Conservation (phyloP, 2,113 vertebrate species). For the Nycticorax nycticorax region DNA sequence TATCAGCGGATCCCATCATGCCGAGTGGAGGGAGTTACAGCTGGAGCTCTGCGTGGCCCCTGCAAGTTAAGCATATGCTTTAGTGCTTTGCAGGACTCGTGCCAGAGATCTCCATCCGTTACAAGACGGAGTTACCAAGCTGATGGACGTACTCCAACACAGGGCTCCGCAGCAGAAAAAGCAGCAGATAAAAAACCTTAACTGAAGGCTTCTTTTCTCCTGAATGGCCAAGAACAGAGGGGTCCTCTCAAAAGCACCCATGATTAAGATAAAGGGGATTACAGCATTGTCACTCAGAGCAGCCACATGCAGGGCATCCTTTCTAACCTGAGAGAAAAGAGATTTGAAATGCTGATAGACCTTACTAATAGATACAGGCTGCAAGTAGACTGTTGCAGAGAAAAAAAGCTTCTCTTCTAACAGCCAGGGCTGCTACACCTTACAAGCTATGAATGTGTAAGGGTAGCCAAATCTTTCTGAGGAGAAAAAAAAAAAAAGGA, state of each 20-base stretch:
- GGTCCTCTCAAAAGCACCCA: constrained; percentile 18
- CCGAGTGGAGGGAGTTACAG: neutral
- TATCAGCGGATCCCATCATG: constrained; percentile 58
- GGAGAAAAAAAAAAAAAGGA: neutral
- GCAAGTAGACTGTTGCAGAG: neutral
- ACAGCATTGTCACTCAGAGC: constrained; percentile 25
- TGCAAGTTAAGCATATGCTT: constrained; percentile 20
- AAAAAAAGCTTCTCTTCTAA: neutral
- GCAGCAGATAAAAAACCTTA: neutral
- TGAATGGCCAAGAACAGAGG: neutral
- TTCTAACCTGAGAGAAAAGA: constrained; percentile 33
- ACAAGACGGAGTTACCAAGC: constrained; percentile 1
- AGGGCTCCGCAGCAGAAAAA: neutral
- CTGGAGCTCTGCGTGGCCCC: neutral
- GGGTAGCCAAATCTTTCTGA: neutral
- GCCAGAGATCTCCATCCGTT: constrained; percentile 45
- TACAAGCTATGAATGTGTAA: neutral
- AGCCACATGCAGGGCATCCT: constrained; percentile 18
- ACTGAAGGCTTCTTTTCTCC: constrained; percentile 20
- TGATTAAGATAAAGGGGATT: constrained; percentile 19
- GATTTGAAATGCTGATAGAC: constrained; percentile 33
- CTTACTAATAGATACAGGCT: neutral
- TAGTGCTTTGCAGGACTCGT: constrained; percentile 61
- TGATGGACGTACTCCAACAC: constrained; percentile 37
- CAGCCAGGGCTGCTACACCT: neutral